Conservation (phyloP, 2,888 invertebrate species). For the Sceliomorpha sp. region DNA sequence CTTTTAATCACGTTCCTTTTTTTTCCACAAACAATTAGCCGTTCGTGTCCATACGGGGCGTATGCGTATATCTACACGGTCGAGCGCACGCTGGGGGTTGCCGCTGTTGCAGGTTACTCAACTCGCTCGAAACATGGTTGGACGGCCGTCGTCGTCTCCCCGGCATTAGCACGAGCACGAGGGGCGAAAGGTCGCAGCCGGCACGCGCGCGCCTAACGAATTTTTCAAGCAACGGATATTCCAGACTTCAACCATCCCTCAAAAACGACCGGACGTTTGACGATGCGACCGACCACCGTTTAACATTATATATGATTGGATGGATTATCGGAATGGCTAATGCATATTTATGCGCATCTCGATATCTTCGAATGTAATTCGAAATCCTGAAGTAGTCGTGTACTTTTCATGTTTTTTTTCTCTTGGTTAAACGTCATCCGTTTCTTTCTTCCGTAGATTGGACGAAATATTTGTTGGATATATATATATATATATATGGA, state of each 20-base stretch:
- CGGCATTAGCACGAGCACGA: conserved; percentile 55
- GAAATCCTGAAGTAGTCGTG: too few relatives aligned
- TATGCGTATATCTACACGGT: conserved; percentile 24
- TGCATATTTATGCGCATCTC: too few relatives aligned
- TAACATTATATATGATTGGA: conserved; percentile 4
- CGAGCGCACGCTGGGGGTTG: conserved; percentile 48
- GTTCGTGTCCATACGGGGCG: conserved; percentile 17
- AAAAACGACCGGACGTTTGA: conserved; percentile 23
- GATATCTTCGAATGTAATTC: too few relatives aligned
- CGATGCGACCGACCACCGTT: neutral
- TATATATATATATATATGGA: too few relatives aligned
- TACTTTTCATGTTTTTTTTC: too few relatives aligned
- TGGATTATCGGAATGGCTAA: neutral
- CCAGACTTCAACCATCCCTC: conserved; percentile 37
- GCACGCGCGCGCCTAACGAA: conserved; percentile 64
- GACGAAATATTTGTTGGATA: too few relatives aligned
- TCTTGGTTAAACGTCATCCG: too few relatives aligned
- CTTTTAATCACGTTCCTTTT: conserved; percentile 27
- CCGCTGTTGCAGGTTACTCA: conserved; percentile 43
- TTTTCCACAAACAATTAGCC: conserved; percentile 43
- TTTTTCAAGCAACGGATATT: conserved; percentile 65
- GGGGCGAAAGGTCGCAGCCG: conserved; percentile 63
- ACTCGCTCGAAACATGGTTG: conserved; percentile 10
- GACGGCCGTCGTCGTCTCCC: conserved; percentile 33
- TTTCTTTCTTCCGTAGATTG: too few relatives aligned